Evolutionary conservation across 2,113 vertebrate genomes (phyloP), one percentile per base, ranked within the genome.

Genomic region (Xenus cinereus): DNA sequence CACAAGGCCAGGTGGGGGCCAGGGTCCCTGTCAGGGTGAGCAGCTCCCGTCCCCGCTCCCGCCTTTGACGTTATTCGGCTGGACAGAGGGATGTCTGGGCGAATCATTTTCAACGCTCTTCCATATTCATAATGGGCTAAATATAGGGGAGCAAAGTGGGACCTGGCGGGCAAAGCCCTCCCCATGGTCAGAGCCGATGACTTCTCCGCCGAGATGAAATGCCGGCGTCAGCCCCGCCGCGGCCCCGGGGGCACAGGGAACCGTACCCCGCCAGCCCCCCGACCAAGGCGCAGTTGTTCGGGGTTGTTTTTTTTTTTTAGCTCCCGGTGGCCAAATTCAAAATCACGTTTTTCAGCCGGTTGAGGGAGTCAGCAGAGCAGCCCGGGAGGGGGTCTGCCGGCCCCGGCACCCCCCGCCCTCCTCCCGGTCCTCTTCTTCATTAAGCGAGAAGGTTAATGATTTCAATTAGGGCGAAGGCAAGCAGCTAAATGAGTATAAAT

Each of bases 101-200:
- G 95, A 98, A 99, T 99, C 98, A 99, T 97, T 97, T 98, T 99
- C 99, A 99, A 88, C 51, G 75, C 98, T 98, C 96, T 97, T 98
- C 98, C 98, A 99, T 99, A 99, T 98, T 99, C 98, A 98, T 98
- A 98, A 98, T 97, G 97, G 95, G 98, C 98, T 99, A 98, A 98
- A 99, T 98, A 98, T 98, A 98, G 98, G 97, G 96, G 96, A 97
- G 96, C 94, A 96, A 89, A 94, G 94, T 87, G 95, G 92, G 96
- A 89, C 97, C 96, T 95, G 89, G 96, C 87, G 90, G 98, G 98
- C 98, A 98, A 75, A 95, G 94, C 94, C 96, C 98, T 97, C 97
- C 97, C 98, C 93, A 97, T 94, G 98, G 98, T 98, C 98, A 98
- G 87, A 97, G 98, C 95, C 92, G 96, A 97, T 98, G 98, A 99